These are phyloP conservation scores for Condylostylus longicornis DNA, from an alignment of 1,140 invertebrate genomes.

Conservation along the genomic window DNA sequence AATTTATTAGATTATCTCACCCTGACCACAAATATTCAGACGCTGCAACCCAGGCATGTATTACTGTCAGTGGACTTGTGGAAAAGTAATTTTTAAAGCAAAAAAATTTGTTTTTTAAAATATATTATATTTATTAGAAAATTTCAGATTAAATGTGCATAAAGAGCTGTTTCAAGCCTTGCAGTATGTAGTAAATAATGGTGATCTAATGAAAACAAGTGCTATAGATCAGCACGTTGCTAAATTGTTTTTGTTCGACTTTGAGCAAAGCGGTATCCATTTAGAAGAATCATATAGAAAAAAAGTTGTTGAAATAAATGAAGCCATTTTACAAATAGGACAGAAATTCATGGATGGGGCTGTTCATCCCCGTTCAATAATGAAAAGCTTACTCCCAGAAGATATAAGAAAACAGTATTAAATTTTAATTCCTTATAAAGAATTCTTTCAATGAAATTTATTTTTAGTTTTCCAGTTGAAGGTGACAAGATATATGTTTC, in stretches of 20 bases:
- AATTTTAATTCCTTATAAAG: neutral
- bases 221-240: slow-evolving; percentile 73
- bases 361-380: slow-evolving; percentile 47
- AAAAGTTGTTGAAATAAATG: slow-evolving; percentile 70
- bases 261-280: slow-evolving; percentile 94
- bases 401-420: slow-evolving; percentile 59
- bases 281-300: slow-evolving; percentile 59
- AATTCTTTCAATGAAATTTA: slow-evolving; percentile 2
- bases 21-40: slow-evolving; percentile 54
- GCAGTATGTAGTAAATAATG: slow-evolving; percentile 47
- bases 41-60: slow-evolving; percentile 76
- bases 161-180: slow-evolving; percentile 63
- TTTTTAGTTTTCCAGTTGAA: slow-evolving; percentile 53
- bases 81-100: slow-evolving; percentile 51
- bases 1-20: slow-evolving; percentile 86
- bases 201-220: slow-evolving; percentile 52
- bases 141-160: slow-evolving; percentile 73
- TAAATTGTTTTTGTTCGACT: slow-evolving; percentile 85
- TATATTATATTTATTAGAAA: slow-evolving; percentile 7
- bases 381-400: slow-evolving; percentile 48
- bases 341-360: slow-evolving; percentile 73
- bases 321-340: slow-evolving; percentile 62
- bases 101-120: slow-evolving; percentile 1
- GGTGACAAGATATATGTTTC: slow-evolving; percentile 57
- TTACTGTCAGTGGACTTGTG: slow-evolving; percentile 74